Evolutionary conservation across 1,140 invertebrate genomes (phyloP).

Genomic region (Listronotus bonariensis): DNA sequence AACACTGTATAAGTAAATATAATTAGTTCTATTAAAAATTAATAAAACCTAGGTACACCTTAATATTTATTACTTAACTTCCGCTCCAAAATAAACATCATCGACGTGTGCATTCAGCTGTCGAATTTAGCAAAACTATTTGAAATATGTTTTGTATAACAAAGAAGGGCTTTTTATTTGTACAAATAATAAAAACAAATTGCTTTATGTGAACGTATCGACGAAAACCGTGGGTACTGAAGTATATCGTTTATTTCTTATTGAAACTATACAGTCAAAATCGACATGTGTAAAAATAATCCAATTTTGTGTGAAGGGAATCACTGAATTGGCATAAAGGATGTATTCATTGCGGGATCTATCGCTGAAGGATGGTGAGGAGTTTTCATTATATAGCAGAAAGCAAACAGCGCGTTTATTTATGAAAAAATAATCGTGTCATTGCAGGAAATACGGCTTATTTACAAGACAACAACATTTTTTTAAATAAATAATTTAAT

Average conservation of each 20-base stretch:
- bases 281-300: conserved; percentile 48
- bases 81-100: no score
- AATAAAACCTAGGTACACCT: no score
- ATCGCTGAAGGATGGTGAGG: conserved; percentile 28
- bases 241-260: conserved; percentile 38
- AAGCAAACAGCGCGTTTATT: conserved; percentile 30
- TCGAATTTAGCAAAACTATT: conserved; percentile 19
- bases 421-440: conserved; percentile 32
- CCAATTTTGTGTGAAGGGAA: conserved; percentile 45
- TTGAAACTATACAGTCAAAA: conserved; percentile 41
- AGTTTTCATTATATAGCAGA: conserved; percentile 30
- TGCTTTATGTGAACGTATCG: conserved; percentile 12
- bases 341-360: conserved; percentile 44
- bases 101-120: conserved; percentile 6
- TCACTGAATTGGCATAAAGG: conserved; percentile 44
- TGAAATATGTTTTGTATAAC: conserved; percentile 10
- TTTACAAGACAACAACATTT: no score
- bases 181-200: conserved; percentile 35
- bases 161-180: conserved; percentile 24
- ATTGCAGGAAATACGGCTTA: conserved; percentile 8
- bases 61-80: no score
- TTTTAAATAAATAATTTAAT: no score
- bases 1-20: no score
- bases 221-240: conserved; percentile 28
- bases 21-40: no score